Evolutionary conservation across 2,113 vertebrate genomes (phyloP).

Genomic region (Mungos mungo): DNA sequence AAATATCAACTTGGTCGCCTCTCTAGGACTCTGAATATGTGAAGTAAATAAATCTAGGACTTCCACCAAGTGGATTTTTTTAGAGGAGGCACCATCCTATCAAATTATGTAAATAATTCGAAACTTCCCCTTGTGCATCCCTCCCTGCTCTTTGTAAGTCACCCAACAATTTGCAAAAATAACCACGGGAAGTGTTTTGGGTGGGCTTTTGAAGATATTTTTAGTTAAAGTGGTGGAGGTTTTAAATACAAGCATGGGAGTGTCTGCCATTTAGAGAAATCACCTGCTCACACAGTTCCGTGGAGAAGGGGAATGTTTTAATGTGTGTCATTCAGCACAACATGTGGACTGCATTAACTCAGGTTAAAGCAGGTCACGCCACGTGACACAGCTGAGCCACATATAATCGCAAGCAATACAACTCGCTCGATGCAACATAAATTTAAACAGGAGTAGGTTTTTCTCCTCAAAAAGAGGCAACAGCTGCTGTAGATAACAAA

Average conservation of each 20-base stretch:
- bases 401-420: conserved; percentile 82
- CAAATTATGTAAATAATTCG: conserved; percentile 78
- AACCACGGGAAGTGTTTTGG: conserved; percentile 76
- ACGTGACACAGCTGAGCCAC: conserved; percentile 86
- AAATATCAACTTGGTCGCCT: background rate
- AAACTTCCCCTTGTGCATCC: conserved; percentile 63
- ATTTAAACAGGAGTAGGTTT: conserved; percentile 75
- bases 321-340: conserved; percentile 83
- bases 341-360: conserved; percentile 88
- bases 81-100: background rate
- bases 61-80: conserved; percentile 55
- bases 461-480: conserved; percentile 74
- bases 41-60: conserved; percentile 24
- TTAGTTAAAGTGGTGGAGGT: conserved; percentile 70
- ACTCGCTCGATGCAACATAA: conserved; percentile 83
- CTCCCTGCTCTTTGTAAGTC: conserved; percentile 66
- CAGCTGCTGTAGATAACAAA: conserved; percentile 85
- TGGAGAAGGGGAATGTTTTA: conserved; percentile 82
- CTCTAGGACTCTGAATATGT: background rate
- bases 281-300: conserved; percentile 87
- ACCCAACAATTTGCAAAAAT: conserved; percentile 76
- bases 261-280: conserved; percentile 86
- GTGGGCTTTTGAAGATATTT: conserved; percentile 80
- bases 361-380: conserved; percentile 88
- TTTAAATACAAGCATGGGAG: conserved; percentile 83